Conservation (phyloP, 1,140 invertebrate species). For the Lucilia cuprina region DNA sequence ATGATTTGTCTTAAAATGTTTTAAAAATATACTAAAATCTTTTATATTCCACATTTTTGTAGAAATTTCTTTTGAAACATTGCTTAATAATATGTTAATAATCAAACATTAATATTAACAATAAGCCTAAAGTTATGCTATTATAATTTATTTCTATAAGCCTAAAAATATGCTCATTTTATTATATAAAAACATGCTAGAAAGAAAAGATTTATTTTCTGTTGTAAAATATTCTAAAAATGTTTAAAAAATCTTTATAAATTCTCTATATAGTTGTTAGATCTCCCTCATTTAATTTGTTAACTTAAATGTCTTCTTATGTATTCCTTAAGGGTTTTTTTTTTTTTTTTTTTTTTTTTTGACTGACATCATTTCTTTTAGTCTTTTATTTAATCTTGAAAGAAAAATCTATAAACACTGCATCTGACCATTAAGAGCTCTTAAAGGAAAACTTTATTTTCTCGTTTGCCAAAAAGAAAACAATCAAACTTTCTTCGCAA, state of each 20-base stretch:
- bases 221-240: too few species aligned
- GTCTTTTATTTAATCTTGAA: neutral
- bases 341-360: too few species aligned
- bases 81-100: neutral
- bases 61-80: too few species aligned
- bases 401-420: neutral
- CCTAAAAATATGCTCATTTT: neutral
- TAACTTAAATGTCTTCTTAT: neutral
- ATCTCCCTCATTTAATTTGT: too few species aligned
- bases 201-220: too few species aligned
- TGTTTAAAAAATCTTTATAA: too few species aligned
- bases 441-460: neutral
- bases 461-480: neutral
- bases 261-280: too few species aligned
- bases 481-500: neutral
- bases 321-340: neutral
- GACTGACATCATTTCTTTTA: neutral
- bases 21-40: too few species aligned
- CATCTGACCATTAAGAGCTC: neutral
- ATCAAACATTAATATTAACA: neutral
- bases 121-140: neutral
- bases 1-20: too few species aligned
- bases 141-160: neutral
- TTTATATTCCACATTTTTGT: too few species aligned
- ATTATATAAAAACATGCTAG: neutral